Conservation (phyloP, 2,888 invertebrate species). For the Cheilosia variabilis region DNA sequence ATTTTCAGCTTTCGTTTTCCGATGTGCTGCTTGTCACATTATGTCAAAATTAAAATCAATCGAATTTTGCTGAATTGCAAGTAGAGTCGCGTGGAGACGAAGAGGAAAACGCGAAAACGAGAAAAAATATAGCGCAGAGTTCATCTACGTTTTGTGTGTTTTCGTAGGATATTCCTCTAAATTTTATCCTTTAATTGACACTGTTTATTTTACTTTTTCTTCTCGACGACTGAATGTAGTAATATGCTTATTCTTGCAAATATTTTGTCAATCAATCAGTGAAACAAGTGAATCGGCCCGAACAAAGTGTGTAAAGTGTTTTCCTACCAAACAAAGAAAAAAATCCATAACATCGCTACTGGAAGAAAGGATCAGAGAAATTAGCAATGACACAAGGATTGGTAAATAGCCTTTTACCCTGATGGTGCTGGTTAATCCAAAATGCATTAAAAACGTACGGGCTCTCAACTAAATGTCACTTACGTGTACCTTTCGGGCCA, state of each 20-base stretch:
- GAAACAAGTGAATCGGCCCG: slow-evolving; percentile 40
- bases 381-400: slow-evolving; percentile 74
- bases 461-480: slow-evolving; percentile 34
- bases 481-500: slow-evolving; percentile 65
- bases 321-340: slow-evolving; percentile 50
- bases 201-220: slow-evolving; percentile 41
- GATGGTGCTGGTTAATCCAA: slow-evolving; percentile 2
- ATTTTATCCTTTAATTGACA: slow-evolving; percentile 46
- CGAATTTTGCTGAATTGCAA: slow-evolving; percentile 62
- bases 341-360: slow-evolving; percentile 42
- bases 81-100: slow-evolving; percentile 38
- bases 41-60: slow-evolving; percentile 57
- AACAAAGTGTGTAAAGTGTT: slow-evolving; percentile 33
- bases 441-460: slow-evolving; percentile 16
- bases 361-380: slow-evolving; percentile 50
- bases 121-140: slow-evolving; percentile 38
- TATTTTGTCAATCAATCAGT: not conserved
- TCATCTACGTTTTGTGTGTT: slow-evolving; percentile 59
- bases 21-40: not conserved
- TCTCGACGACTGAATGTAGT: slow-evolving; percentile 15
- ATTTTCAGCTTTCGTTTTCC: not conserved
- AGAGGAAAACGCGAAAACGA: slow-evolving; percentile 31
- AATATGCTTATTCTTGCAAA: not conserved
- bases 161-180: slow-evolving; percentile 53
- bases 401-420: slow-evolving; percentile 60